Base-by-base conservation (phyloP, 2,888 invertebrate genomes). In the Ophioninae sp. region DNA sequence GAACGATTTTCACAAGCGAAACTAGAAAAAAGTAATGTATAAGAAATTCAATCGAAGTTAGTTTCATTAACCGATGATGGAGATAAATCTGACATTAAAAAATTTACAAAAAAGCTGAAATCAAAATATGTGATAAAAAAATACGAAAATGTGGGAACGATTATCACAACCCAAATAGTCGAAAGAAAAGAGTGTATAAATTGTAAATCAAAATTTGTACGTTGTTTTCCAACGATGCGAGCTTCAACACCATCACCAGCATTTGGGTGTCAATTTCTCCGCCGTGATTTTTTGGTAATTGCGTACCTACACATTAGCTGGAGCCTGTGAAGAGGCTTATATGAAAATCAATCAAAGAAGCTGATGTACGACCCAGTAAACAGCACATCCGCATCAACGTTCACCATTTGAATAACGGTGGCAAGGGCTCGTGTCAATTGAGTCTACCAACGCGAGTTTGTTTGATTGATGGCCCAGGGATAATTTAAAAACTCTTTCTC, bases 391-490 rank as follows among this genome's bases (percentile, higher is more conserved):
- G 23, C 44, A 63, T 63, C 44, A 44, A 63, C 73, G n/a, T 44
- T 17, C 23, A 63, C 8, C 59, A 61, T 72, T 23, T 63, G 6
- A 23, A 22, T 37, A 13, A 72, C 17, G 22, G 23, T 23, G 37
- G 41, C 7, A 72, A 22, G 10, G 10, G 22, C 59, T 61, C 10
- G 22, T 20, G 22, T 59, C 59, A 22, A 58, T 58, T 58, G n/a
- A 58, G 20, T 59, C 9, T 37, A 78, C 85, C 85, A 77, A 85
- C 84, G 84, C 80, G 39, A 80, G 67, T 83, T 75, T 79, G 84
- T 85, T 81, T 78, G 80, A 87, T 84, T 83, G 63, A 79, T 74
- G 80, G 61, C 79, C 77, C 80, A 82, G 86, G 87, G 88, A 86
- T 88, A 83, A 88, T 83, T 78, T 76, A 82, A 85, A 78, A 73